Evolutionary conservation across 2,888 invertebrate species (phyloP), one percentile per base, ranked within the genome.

Genomic region (Chironomus tentans): DNA sequence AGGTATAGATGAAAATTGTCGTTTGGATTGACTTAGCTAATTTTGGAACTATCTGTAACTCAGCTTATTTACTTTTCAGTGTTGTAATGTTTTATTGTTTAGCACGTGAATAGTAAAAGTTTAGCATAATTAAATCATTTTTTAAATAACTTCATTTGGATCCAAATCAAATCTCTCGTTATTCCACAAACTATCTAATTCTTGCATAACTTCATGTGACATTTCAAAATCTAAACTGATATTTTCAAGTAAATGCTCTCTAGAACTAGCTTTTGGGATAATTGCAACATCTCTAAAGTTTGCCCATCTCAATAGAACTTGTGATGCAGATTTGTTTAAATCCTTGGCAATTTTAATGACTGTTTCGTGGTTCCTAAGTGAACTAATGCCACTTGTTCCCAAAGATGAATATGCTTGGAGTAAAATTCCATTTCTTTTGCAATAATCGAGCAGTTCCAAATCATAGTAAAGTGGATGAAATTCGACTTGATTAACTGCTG

Each of bases 371-470:
- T 84, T 81, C 10, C 91, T 80, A 47, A 93, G 83, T 24, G 82
- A 81, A 12, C 80, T 82, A 77, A 86, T 85, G 47, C 84, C 82
- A 7, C 85, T 84, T 2, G 90, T 89, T 6, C 93, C 93, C 28
- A 94, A 84, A 0, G 92, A 91, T 24, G 91, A 90, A 82, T 93
- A 94, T 0, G 94, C 93, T 84, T 94, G 93, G 21, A 94, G 81
- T 61, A 89, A 85, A 77, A 94, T 92, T 1, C 86, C 86, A 78
- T 91, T 85, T 22, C 86, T 81, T 28, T 84, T 83, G 80, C 93
- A 94, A 79, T 87, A 89, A 3, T 87, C 81, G 5, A 88, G 82
- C 24, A 94, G 82, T 22, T 89, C 88, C 0, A 82, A 81, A 81
- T 92, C 90, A 76, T 87, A 85, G 79, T 88, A 90, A 80, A 90